These are phyloP conservation scores for Austrofundulus limnaeus DNA, from an alignment of 2,113 vertebrate species.

Conservation along the genomic window DNA sequence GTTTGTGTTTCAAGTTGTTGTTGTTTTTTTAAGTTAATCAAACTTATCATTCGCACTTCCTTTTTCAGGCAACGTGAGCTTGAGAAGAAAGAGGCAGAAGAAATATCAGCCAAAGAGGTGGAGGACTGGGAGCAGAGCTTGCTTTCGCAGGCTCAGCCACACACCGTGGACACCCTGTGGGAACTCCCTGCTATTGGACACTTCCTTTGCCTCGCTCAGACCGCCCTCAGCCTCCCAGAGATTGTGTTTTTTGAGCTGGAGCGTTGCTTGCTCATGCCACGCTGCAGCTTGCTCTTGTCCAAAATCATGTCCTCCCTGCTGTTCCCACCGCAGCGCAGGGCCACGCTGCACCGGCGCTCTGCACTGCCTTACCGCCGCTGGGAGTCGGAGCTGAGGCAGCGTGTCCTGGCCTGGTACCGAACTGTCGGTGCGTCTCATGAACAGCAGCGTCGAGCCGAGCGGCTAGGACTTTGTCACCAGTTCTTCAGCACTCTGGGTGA, in stretches of 20 bases:
- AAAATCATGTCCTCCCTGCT: slow-evolving; percentile 97
- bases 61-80: slow-evolving; percentile 88
- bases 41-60: not conserved
- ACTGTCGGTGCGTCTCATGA: slow-evolving; percentile 83
- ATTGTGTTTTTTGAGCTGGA: slow-evolving; percentile 97
- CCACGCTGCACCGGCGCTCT: slow-evolving; percentile 88
- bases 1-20: not conserved
- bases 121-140: slow-evolving; percentile 94
- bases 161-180: slow-evolving; percentile 89
- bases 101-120: slow-evolving; percentile 92
- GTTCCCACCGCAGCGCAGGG: slow-evolving; percentile 86
- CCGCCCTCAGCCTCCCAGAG: slow-evolving; percentile 94
- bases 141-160: slow-evolving; percentile 85
- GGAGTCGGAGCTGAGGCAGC: slow-evolving; percentile 90
- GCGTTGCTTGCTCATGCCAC: slow-evolving; percentile 95
- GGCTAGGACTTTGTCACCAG: slow-evolving; percentile 89
- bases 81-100: slow-evolving; percentile 93
- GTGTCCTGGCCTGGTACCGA: slow-evolving; percentile 90
- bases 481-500: slow-evolving; percentile 91
- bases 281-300: slow-evolving; percentile 90
- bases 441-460: slow-evolving; percentile 84
- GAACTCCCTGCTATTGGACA: slow-evolving; percentile 97
- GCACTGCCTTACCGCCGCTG: slow-evolving; percentile 88
- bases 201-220: slow-evolving; percentile 96
- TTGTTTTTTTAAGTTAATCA: not conserved